These are phyloP conservation scores for Pseudomyrmex sp. DNA, from an alignment of 1,140 invertebrate genomes.

Conservation along the genomic window DNA sequence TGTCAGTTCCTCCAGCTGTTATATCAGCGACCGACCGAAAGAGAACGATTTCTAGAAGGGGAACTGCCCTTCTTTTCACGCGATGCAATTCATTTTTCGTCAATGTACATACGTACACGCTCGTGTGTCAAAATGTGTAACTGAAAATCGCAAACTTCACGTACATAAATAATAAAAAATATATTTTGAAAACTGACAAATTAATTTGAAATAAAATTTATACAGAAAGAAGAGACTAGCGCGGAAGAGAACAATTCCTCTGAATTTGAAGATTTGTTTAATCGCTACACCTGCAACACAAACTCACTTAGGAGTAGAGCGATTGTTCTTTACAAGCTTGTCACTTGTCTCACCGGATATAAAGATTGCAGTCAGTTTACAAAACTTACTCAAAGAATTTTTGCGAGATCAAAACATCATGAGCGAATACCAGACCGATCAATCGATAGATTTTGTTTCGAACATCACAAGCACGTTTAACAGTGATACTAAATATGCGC, in stretches of 20 bases:
- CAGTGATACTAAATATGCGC: constrained; percentile 4
- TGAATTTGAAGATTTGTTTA: constrained; percentile 74
- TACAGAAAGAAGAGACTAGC: constrained; percentile 69
- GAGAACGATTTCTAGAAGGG: too few relatives aligned
- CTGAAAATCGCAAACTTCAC: too few relatives aligned
- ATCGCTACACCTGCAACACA: constrained; percentile 73
- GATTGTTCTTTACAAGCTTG: constrained; percentile 65
- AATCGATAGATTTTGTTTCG: constrained; percentile 41
- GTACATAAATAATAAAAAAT: too few relatives aligned
- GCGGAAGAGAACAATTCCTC: constrained; percentile 68
- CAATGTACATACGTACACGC: too few relatives aligned
- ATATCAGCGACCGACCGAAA: too few relatives aligned
- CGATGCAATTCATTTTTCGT: too few relatives aligned
- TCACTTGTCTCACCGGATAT: constrained; percentile 68
- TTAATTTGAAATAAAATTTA: background rate
- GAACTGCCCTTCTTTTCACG: too few relatives aligned
- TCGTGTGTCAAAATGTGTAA: too few relatives aligned
- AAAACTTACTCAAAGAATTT: constrained; percentile 44
- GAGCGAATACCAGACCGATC: background rate
- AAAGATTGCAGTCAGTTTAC: constrained; percentile 61
- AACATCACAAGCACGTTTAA: constrained; percentile 35
- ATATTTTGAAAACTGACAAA: too few relatives aligned
- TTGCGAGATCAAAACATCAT: background rate
- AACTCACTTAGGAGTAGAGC: constrained; percentile 66
- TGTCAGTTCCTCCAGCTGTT: too few relatives aligned